Evolutionary conservation across 2,113 vertebrate species (phyloP), one percentile per base, ranked within the genome.

Genomic region (Notarius quadriscutis): DNA sequence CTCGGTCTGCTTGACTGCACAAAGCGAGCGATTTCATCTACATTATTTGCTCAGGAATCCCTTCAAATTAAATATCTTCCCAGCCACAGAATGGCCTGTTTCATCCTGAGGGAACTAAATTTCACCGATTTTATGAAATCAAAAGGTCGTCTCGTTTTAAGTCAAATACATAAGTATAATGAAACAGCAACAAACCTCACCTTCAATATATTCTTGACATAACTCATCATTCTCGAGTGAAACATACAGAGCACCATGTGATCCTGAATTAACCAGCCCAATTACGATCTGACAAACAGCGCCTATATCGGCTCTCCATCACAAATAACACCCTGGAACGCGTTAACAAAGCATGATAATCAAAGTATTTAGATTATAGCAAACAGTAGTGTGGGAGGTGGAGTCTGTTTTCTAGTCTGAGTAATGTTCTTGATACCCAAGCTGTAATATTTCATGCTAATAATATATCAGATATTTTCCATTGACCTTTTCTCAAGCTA

Each of bases 401-500:
- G 20, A 7, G 9, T 72, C 27, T 4, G 51, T 87, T 74, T 34
- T 83, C 82, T 60, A 78, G 50, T 34, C 80, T 55, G 58, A 55
- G 15, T 62, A 63, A 50, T 77, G 65, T 17, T 27, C 20, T 72
- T 60, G 84, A 84, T 86, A 65, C 58, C 27, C 12, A 84, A 8
- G 30, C 67, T 30, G n/a, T 83, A 81, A 87, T 87, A 79, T 87
- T 84, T 87, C 90, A 89, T 74, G 51, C 51, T 89, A 85, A 87
- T 88, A 91, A 91, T 57, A 72, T 72, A 85, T 87, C 82, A 80
- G 87, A 83, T 88, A 65, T 83, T 86, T 88, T 87, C 82, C 87
- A 83, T 77, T 89, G 88, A 91, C 90, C 86, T 91, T 91, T 91
- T 86, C 90, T 86, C 60, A 69, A 63, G 62, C 77, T 84, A 86